Base-by-base conservation (phyloP, 2,888 invertebrate species). In the Cephus pygmeus region DNA sequence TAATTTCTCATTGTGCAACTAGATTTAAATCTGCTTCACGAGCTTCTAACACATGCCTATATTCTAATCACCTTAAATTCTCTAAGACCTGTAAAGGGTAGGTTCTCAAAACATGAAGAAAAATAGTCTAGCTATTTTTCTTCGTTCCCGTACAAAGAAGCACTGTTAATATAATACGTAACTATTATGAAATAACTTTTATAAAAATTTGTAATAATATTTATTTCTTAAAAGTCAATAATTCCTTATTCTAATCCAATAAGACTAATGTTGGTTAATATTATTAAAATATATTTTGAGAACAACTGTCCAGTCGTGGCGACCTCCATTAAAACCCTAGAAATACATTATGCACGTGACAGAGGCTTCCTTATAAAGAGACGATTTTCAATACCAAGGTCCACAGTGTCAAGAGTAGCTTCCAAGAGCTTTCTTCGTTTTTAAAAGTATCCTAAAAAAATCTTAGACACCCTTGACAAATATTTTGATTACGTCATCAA, bases 291-390 rank as follows among this genome's bases (percentile, higher is more conserved):
- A 76, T 77, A 77, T 77, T 36, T 75, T 79, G 81, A 81, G 79
- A 83, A 80, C 78, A 74, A 77, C 81, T 83, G 80, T 78, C 69
- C 15, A 69, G 23, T 75, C 77, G 75, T 69, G 77, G 76, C 69
- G 80, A 77, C 81, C 81, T 87, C 82, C 85, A 79, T 79, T 87
- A 83, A 90, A 90, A 83, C 89, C 90, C 79, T 88, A 89, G 79
- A 87, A 90, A 83, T 88, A 84, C 86, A 78, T 83, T 81, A 85
- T 83, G 81, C 83, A 87, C 84, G 84, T 82, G 83, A 81, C 81
- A 83, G 79, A 83, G 87, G 89, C 88, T 88, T 90, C 87, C 85
- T 85, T 90, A 89, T 90, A 90, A 33, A 71, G 89, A 89, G 86
- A 86, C 83, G 77, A 81, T 69, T 86, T 87, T 89, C 87, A 90